Conservation (phyloP, 2,888 invertebrate species). For the Chymomyza caudatula region DNA sequence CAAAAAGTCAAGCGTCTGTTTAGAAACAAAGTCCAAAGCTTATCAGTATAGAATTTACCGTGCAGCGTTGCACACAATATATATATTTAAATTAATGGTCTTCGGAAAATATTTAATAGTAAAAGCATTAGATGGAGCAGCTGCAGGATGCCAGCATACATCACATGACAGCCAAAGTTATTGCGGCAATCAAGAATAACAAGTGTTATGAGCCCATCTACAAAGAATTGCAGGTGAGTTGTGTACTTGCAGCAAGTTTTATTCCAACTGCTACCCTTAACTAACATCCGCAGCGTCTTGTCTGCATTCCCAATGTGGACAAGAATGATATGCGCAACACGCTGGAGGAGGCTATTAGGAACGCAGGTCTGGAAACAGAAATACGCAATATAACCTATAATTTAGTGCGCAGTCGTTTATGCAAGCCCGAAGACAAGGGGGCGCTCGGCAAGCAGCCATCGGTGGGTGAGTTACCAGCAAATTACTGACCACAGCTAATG, state of each 20-base stretch:
- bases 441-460: conserved; percentile 25
- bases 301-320: conserved; percentile 86
- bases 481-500: background rate
- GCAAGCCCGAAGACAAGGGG: conserved; percentile 32
- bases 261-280: conserved; percentile 11
- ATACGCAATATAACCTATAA: conserved; percentile 91
- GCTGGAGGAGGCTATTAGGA: conserved; percentile 86
- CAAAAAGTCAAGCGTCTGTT: conserved; percentile 35
- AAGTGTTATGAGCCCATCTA: conserved; percentile 87
- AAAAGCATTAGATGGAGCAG: conserved; percentile 72
- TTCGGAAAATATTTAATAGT: background rate
- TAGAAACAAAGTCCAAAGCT: conserved; percentile 20
- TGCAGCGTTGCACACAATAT: background rate
- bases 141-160: conserved; percentile 81
- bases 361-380: conserved; percentile 88
- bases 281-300: conserved; percentile 81
- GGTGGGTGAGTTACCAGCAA: conserved; percentile 23
- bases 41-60: background rate
- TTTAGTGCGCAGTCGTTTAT: conserved; percentile 82
- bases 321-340: conserved; percentile 88
- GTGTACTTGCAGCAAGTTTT: background rate
- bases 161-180: conserved; percentile 86
- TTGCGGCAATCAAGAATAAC: conserved; percentile 87
- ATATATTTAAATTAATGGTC: background rate
- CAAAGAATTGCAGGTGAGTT: conserved; percentile 86